A percentile compares a stretch with the other conserved stretches of the same genome.
These are phyloP conservation scores for Lepidocolaptes lacrymiger DNA, from an alignment of 2,797 vertebrate species.

Conservation along the genomic window DNA sequence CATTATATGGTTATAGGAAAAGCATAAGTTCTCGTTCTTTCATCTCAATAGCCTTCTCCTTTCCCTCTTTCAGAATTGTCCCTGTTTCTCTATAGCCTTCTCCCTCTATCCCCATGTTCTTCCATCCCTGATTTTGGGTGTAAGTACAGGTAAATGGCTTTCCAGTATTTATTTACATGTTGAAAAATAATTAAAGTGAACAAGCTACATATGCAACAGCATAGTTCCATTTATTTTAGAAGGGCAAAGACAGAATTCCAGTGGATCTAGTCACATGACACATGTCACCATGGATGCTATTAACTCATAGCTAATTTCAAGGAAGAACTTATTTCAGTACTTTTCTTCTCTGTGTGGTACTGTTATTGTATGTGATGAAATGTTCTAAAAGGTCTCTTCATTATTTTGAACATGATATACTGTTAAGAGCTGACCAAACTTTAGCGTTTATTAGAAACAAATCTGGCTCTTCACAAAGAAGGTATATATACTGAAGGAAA, in stretches of 20 bases:
- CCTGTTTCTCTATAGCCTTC: not conserved
- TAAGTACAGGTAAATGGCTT: not conserved
- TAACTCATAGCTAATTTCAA: not conserved
- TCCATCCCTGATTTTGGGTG: not conserved
- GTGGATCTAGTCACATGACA: not conserved
- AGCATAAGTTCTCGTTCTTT: not conserved
- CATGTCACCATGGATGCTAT: not conserved
- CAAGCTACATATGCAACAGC: not conserved
- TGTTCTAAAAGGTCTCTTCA: not conserved
- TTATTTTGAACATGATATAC: not conserved
- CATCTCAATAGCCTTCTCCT: not conserved
- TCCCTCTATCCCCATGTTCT: not conserved
- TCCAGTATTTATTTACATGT: not conserved
- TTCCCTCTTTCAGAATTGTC: not conserved
- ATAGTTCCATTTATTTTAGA: not conserved
- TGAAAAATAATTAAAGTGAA: not conserved
- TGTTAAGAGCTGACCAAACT: not conserved
- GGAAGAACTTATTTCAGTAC: not conserved
- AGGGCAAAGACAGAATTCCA: not conserved
- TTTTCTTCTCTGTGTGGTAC: not conserved
- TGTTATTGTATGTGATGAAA: not conserved
- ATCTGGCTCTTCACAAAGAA: not conserved
- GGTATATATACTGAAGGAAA: not conserved
- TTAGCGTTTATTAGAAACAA: not conserved
- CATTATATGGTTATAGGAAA: not conserved